These are phyloP conservation scores for Amphipoea oculea DNA, from an alignment of 2,888 invertebrate species.

Conservation along the genomic window DNA sequence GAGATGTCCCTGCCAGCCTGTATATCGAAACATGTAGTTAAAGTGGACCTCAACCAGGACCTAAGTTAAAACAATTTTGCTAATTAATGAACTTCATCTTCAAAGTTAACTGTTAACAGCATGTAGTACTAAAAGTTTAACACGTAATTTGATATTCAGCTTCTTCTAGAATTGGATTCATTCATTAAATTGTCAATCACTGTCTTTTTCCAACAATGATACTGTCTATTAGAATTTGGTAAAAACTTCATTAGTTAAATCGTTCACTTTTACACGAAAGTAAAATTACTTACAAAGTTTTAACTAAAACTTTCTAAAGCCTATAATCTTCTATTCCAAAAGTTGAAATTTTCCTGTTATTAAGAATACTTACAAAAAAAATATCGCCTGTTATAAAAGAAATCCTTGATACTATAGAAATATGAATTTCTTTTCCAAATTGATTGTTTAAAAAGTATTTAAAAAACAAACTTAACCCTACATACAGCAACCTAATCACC, in stretches of 20 bases:
- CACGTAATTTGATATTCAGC: constrained; percentile 40
- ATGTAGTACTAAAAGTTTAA: constrained; percentile 59
- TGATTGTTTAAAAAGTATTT: constrained; percentile 9
- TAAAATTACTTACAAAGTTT: constrained; percentile 5
- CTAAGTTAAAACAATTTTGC: constrained; percentile 19
- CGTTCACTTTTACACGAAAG: constrained; percentile 7
- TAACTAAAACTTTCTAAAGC: constrained; percentile 7
- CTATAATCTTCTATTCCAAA: constrained; percentile 7
- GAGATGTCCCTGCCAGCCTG: background rate
- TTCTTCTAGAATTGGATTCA: constrained; percentile 62
- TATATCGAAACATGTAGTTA: constrained; percentile 34
- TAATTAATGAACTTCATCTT: constrained; percentile 34
- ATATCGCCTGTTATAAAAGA: background rate
- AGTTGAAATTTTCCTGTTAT: background rate
- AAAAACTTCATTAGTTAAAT: constrained; percentile 27
- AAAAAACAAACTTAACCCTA: constrained; percentile 11
- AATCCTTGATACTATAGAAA: background rate
- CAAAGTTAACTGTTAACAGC: constrained; percentile 59
- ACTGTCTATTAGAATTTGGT: constrained; percentile 45
- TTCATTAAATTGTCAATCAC: constrained; percentile 52
- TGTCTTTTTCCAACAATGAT: constrained; percentile 40
- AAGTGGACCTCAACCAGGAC: constrained; percentile 45
- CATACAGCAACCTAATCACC: constrained; percentile 22
- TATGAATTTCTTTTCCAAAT: background rate
- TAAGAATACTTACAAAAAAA: background rate